Conservation (phyloP, 2,797 vertebrate species). For the Oreonectes daqikongensis region DNA sequence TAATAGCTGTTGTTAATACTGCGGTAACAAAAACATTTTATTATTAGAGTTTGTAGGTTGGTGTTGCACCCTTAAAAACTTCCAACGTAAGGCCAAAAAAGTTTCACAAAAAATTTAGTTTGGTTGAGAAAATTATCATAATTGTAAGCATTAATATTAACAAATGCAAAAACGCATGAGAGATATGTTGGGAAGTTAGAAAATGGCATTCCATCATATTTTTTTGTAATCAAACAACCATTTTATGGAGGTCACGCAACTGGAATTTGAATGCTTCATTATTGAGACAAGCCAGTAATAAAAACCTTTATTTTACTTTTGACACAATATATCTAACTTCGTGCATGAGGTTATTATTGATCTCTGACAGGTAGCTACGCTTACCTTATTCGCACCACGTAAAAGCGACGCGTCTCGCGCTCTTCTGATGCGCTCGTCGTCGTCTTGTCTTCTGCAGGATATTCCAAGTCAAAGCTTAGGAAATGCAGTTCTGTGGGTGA, state of each 20-base stretch:
- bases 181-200: not conserved
- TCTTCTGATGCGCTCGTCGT: slow-evolving; percentile 7
- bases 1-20: not conserved
- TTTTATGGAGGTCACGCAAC: not conserved
- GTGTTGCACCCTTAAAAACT: no score
- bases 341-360: not conserved
- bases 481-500: slow-evolving; percentile 5
- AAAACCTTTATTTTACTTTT: not conserved
- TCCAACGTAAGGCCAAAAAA: not conserved
- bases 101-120: not conserved
- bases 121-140: not conserved
- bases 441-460: slow-evolving; percentile 25
- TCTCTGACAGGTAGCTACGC: not conserved
- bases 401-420: not conserved
- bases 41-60: not conserved
- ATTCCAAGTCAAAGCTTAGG: slow-evolving; percentile 14
- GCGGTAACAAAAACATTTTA: not conserved
- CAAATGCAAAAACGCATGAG: not conserved
- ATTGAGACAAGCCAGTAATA: no score
- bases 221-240: not conserved
- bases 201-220: not conserved
- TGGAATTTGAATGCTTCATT: not conserved
- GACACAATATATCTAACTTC: not conserved
- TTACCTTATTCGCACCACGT: not conserved
- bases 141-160: not conserved